These are phyloP conservation scores for Channa striata DNA, from an alignment of 2,797 vertebrate species.

Conservation along the genomic window DNA sequence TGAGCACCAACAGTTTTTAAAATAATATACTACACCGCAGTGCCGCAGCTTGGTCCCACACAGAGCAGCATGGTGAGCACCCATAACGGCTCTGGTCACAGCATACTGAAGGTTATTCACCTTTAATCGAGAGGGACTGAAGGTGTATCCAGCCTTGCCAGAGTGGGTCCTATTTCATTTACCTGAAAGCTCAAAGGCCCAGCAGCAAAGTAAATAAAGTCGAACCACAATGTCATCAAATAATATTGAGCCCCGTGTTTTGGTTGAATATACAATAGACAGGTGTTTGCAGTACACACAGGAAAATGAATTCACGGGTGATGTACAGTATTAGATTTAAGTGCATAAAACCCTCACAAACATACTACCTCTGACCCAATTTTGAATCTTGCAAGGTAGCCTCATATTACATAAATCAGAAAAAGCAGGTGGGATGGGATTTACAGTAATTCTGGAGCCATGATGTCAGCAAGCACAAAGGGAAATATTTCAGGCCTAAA, in stretches of 20 bases:
- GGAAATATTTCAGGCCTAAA: neutral
- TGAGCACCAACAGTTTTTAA: conserved; percentile 1
- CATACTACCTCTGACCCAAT: neutral
- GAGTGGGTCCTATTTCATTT: conserved; percentile 23
- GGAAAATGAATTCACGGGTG: conserved; percentile 14
- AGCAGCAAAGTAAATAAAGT: conserved; percentile 44
- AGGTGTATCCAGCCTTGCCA: conserved; percentile 2
- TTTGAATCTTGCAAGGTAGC: neutral
- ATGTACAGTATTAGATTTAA: neutral
- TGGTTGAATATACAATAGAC: conserved; percentile 41
- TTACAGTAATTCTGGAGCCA: neutral
- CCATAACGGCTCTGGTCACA: neutral
- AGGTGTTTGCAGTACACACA: conserved; percentile 58
- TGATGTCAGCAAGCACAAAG: neutral
- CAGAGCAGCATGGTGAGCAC: conserved; percentile 7
- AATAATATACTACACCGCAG: conserved; percentile 2
- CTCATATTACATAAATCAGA: conserved; percentile 13
- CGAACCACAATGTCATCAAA: conserved; percentile 33
- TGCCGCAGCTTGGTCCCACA: conserved; percentile 8
- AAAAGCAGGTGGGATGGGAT: conserved; percentile 2
- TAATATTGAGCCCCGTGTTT: conserved; percentile 48
- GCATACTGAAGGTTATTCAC: conserved; percentile 21
- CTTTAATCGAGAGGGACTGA: conserved; percentile 25
- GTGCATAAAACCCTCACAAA: neutral
- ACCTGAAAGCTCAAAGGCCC: conserved; percentile 30